Base-by-base conservation (phyloP, 2,888 invertebrate species). In the Drosophila mettleri region DNA sequence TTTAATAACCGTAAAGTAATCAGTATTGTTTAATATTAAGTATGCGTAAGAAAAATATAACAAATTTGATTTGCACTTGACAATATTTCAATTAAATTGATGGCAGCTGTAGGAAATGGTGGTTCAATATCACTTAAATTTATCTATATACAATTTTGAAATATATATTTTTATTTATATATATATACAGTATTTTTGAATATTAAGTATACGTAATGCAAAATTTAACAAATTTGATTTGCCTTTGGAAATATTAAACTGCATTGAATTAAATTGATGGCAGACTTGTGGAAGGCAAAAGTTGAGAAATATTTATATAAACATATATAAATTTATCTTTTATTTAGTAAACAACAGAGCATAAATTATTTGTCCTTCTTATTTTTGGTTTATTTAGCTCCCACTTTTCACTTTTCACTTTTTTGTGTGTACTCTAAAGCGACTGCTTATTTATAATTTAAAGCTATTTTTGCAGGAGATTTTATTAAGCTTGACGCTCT, bases 181-280 rank as follows among this genome's bases (percentile, higher is more conserved):
- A n/a, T n/a, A n/a, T n/a, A n/a, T n/a, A n/a, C 43, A 10, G 16
- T 16, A 16, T 20, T 16, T 2, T 27, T 6, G 16, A 10, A 45
- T 45, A 45, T 45, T 24, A 27, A 27, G 43, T 45, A 45, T 27
- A 27, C 43, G 43, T n/a, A 24, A 2, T n/a, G 16, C 5, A 24
- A n/a, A 43, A 43, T 24, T 9, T 9, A n/a, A 43, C 24, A 24
- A n/a, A 43, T 43, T 22, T 9, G 24, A 24, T 43, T 8, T 9
- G 41, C 24, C 1, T 22, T n/a, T 4, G 12, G 24, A 24, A 8
- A 24, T 24, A 24, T 24, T 9, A 9, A 0, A 43, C 22, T 24
- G 7, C 2, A 41, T 14, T 14, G 18, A 5, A 38, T 0, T 34
- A 8, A 2, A 34, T 7, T 8, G 4, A 18, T 16, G 9, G 36